phyloP scores from a whole-genome alignment of 2,113 vertebrate species.

The Notothenia rossii region DNA sequence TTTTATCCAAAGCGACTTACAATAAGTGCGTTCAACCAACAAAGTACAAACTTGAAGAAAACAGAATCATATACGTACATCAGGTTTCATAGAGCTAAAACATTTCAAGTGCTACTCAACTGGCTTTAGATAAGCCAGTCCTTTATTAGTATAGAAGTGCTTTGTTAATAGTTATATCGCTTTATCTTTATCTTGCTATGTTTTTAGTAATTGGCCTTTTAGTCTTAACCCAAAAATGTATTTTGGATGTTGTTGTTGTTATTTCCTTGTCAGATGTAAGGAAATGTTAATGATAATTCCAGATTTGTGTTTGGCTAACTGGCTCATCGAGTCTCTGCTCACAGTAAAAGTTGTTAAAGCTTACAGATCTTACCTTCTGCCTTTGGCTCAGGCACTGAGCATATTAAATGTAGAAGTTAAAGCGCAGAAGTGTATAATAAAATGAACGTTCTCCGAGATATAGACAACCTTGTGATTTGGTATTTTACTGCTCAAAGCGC shows the following conservation, averaged over 20 bases:
- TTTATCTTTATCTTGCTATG: background rate
- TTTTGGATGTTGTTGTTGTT: background rate
- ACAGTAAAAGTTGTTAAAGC: background rate
- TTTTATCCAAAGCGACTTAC: too few relatives aligned
- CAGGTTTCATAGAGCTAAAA: too few relatives aligned
- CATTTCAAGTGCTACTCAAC: too few relatives aligned
- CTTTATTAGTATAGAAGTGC: too few relatives aligned
- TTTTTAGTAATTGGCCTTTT: background rate
- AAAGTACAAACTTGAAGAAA: too few relatives aligned
- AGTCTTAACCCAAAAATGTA: background rate
- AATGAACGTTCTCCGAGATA: too few relatives aligned
- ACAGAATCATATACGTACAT: too few relatives aligned
- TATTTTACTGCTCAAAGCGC: slow-evolving; percentile 15
- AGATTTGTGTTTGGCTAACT: background rate
- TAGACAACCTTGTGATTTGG: too few relatives aligned
- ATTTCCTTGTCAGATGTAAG: too few relatives aligned
- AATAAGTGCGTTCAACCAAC: too few relatives aligned
- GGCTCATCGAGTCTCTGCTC: background rate
- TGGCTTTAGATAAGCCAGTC: too few relatives aligned
- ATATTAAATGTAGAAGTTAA: slow-evolving; percentile 6
- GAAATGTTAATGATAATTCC: background rate
- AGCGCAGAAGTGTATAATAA: background rate
- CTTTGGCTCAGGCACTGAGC: background rate
- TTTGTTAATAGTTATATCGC: too few relatives aligned
- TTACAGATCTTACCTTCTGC: background rate